These are phyloP conservation scores for Brachyptera putata DNA, from an alignment of 2,888 invertebrate genomes.

Conservation along the genomic window DNA sequence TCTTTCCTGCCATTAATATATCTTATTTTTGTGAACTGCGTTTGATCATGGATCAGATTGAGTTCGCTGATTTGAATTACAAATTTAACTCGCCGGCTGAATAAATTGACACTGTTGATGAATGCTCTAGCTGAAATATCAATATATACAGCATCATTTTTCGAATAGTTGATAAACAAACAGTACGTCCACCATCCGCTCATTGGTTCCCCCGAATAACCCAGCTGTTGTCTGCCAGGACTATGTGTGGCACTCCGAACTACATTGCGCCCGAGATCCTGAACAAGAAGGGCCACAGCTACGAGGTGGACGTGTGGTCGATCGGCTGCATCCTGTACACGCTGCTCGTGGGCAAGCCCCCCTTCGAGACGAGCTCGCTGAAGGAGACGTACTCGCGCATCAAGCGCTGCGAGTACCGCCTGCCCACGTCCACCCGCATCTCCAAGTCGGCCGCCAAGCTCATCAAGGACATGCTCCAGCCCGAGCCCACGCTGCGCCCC, in stretches of 20 bases:
- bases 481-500: conserved; percentile 78
- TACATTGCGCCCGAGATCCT: conserved; percentile 99
- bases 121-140: too few species aligned
- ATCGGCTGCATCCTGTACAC: conserved; percentile 99
- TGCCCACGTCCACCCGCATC: conserved; percentile 54
- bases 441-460: conserved; percentile 47
- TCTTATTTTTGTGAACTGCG: too few species aligned
- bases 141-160: too few species aligned
- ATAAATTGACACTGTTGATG: too few species aligned
- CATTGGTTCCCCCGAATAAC: too few species aligned
- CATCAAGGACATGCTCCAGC: conserved; percentile 79
- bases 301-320: conserved; percentile 99
- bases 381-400: conserved; percentile 95
- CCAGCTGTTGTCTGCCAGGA: conserved; percentile 53
- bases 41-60: too few species aligned
- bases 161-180: too few species aligned
- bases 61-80: too few species aligned
- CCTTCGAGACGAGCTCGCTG: conserved; percentile 93
- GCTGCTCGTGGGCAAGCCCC: conserved; percentile 91
- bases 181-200: too few species aligned
- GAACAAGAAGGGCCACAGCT: conserved; percentile 95
- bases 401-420: conserved; percentile 87
- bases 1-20: too few species aligned
- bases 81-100: too few species aligned
- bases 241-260: conserved; percentile 99